Base-by-base conservation (phyloP, 2,113 vertebrate genomes). In the Xyliphius kryptos region DNA sequence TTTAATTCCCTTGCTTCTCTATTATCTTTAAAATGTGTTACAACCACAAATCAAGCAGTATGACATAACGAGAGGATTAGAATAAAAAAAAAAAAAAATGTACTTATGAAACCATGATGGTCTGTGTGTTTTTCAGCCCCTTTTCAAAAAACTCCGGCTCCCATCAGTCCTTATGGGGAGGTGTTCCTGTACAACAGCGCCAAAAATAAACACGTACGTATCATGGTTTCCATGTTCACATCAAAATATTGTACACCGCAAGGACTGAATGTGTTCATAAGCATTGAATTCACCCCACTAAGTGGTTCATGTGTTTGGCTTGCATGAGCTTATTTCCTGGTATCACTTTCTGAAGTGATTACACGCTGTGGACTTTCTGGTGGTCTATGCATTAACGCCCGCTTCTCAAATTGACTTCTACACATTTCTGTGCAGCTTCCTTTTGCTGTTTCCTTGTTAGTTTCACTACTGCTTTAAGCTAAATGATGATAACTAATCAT, bases 91-190 rank as follows among this genome's bases (percentile, higher is more conserved):
- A n/a, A n/a, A n/a, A n/a, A n/a, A n/a, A n/a, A n/a, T n/a, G n/a
- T n/a, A n/a, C n/a, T n/a, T n/a, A n/a, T n/a, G n/a, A n/a, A n/a
- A n/a, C n/a, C n/a, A n/a, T n/a, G n/a, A n/a, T n/a, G n/a, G n/a
- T n/a, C 37, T 50, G 9, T 44, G 10, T 71, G 48, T 68, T 32
- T 75, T 66, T 40, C 36, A 87, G 85, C 73, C 62, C 40, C 76
- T 59, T 55, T 68, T 70, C 56, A 68, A 71, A 86, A 83, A 75
- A 84, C 82, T 26, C 74, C 77, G 76, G 78, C 78, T 2, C 64
- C 85, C 17, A 91, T 95, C 50, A 83, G 80, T 79, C 94, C 94
- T 9, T 95, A 96, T 56, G 91, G 91, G 62, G 94, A 97, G 78
- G 86, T 87, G 19, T 94, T 90, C 82, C 77, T 93, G 68, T 88